Percentiles rank a stretch among this genome's conserved stretches.
Evolutionary conservation across 2,888 invertebrate species (phyloP).

Genomic region (Monoplex corrugatus): DNA sequence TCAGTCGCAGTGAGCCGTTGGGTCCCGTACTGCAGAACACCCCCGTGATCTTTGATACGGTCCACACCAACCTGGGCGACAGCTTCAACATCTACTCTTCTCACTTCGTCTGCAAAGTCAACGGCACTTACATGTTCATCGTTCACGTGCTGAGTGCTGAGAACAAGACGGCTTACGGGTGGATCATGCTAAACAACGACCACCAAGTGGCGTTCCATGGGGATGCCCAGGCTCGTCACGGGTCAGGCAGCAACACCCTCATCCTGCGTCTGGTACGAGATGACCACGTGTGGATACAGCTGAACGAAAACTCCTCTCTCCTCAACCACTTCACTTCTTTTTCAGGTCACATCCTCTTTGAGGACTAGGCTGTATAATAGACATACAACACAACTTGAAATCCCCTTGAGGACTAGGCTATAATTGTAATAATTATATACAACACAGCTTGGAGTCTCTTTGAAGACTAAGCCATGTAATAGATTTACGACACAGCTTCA

Average conservation of each 20-base stretch:
- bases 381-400: no score
- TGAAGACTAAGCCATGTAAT: no score
- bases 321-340: slow-evolving; percentile 80
- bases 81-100: slow-evolving; percentile 77
- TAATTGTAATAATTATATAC: no score
- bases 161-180: slow-evolving; percentile 77
- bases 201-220: slow-evolving; percentile 79
- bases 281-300: slow-evolving; percentile 79
- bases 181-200: slow-evolving; percentile 80
- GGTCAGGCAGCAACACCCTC: slow-evolving; percentile 79
- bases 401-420: no score
- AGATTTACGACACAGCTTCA: no score
- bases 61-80: slow-evolving; percentile 77
- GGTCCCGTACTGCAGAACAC: slow-evolving; percentile 80
- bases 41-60: slow-evolving; percentile 76
- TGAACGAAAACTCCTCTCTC: slow-evolving; percentile 77
- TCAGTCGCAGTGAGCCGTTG: slow-evolving; percentile 74
- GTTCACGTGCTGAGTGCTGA: slow-evolving; percentile 78
- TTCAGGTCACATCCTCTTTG: slow-evolving; percentile 78
- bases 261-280: slow-evolving; percentile 73
- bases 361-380: no score
- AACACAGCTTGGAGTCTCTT: no score
- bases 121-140: slow-evolving; percentile 79
- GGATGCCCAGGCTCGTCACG: slow-evolving; percentile 78
- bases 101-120: slow-evolving; percentile 76